Conservation (phyloP, 2,797 vertebrate species). For the Erethizon dorsatum region DNA sequence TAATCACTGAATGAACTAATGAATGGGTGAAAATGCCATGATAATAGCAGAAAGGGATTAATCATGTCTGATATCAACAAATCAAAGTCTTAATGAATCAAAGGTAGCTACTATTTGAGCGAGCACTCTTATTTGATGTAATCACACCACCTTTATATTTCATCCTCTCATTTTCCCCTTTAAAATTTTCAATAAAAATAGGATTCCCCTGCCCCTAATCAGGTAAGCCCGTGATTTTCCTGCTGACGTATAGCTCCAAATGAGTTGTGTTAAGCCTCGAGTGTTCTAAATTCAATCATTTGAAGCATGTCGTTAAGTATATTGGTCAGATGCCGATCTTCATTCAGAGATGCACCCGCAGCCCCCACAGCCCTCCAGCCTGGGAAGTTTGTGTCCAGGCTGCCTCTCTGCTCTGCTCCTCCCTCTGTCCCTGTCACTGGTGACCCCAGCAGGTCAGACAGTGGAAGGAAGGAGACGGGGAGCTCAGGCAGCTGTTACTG, state of each 20-base stretch:
- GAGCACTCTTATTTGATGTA: neutral
- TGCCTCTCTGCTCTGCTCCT: no score
- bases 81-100: neutral
- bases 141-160: neutral
- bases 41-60: neutral
- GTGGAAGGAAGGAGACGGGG: neutral
- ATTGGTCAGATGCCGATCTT: neutral
- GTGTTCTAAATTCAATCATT: neutral
- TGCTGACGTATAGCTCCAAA: neutral
- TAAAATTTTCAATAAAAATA: neutral
- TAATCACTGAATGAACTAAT: neutral
- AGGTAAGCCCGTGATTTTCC: neutral
- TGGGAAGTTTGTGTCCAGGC: neutral
- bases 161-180: neutral
- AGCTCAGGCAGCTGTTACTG: neutral
- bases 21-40: neutral
- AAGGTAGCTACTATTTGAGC: neutral
- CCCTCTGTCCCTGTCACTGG: accelerated
- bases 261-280: neutral
- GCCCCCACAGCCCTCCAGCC: neutral
- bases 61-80: neutral
- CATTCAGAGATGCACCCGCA: neutral
- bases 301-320: neutral
- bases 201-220: neutral
- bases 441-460: neutral